phyloP scores from a whole-genome alignment of 2,113 vertebrate genomes.

The Clarias gariepinus region DNA sequence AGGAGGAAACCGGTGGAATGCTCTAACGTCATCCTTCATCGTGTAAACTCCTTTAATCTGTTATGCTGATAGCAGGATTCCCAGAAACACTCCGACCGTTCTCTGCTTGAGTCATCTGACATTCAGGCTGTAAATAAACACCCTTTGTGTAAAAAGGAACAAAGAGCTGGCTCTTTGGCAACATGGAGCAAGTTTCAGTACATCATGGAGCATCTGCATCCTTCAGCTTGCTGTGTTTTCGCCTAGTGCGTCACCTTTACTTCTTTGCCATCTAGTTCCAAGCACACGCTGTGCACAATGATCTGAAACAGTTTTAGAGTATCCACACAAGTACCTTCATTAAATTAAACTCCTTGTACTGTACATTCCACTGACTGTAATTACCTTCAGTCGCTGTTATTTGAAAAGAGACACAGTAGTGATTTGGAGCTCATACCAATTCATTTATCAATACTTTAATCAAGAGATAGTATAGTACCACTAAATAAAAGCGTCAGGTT shows the following conservation, averaged over 20 bases:
- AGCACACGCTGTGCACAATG: not conserved
- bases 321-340: not conserved
- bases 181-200: not conserved
- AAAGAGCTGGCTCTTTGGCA: not conserved
- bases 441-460: not conserved
- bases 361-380: not conserved
- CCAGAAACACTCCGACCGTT: not conserved
- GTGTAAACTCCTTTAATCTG: not conserved
- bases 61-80: not conserved
- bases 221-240: not conserved
- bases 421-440: not conserved
- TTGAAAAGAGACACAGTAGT: not conserved
- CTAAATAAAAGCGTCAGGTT: slow-evolving; percentile 47
- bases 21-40: slow-evolving; percentile 68
- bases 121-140: slow-evolving; percentile 22
- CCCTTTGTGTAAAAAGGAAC: slow-evolving; percentile 18
- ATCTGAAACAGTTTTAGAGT: not conserved
- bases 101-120: slow-evolving; percentile 25
- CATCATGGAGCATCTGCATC: not conserved
- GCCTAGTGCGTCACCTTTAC: not conserved
- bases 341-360: not conserved
- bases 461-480: not conserved
- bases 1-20: slow-evolving; percentile 68
- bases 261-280: not conserved
- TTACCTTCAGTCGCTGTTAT: not conserved